These are phyloP conservation scores for Pandemis corylana DNA, from an alignment of 2,888 invertebrate genomes.

Conservation along the genomic window DNA sequence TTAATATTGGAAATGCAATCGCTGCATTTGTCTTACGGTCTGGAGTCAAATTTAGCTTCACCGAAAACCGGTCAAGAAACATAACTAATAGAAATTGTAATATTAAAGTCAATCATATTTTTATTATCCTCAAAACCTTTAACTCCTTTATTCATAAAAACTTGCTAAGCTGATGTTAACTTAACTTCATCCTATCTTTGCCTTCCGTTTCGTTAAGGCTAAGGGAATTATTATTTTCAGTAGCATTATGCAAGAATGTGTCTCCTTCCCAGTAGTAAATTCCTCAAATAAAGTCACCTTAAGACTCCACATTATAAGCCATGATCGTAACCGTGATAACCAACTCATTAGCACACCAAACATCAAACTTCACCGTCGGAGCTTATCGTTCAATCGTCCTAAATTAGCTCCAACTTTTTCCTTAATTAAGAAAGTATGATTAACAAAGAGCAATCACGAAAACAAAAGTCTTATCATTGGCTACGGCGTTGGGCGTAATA, in stretches of 20 bases:
- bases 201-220: no score
- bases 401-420: slow-evolving; percentile 77
- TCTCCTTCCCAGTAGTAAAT: background rate
- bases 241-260: background rate
- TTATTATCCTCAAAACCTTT: no score
- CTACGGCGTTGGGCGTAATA: slow-evolving; percentile 48
- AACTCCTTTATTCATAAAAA: no score
- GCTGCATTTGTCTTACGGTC: no score
- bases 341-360: slow-evolving; percentile 67
- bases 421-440: slow-evolving; percentile 84
- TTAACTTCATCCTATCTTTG: no score
- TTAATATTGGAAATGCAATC: no score
- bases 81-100: no score
- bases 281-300: background rate
- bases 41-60: no score
- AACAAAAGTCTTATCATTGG: slow-evolving; percentile 81
- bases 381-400: slow-evolving; percentile 74
- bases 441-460: slow-evolving; percentile 82
- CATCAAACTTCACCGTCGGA: slow-evolving; percentile 46
- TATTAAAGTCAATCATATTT: no score
- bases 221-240: background rate
- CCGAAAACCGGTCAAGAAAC: no score
- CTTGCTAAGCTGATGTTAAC: no score
- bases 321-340: slow-evolving; percentile 53
- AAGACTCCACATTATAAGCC: slow-evolving; percentile 18